A percentile compares a stretch with the other conserved stretches of the same genome.
Evolutionary conservation across 2,797 vertebrate species (phyloP).

Genomic region (Antrozous pallidus): DNA sequence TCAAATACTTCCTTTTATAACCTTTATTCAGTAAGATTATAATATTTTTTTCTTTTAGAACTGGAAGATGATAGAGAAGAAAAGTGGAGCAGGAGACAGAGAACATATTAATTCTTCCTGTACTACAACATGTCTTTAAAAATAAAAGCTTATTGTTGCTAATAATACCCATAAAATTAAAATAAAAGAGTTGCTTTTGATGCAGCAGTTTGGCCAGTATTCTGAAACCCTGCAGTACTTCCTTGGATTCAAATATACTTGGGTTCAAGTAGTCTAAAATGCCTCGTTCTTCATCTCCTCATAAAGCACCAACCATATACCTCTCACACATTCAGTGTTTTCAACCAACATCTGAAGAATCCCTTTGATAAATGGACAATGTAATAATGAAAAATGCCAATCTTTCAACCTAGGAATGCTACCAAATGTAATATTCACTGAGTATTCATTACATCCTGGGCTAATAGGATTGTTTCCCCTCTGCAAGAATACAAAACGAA

Average conservation of each 20-base stretch:
- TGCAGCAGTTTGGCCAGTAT: neutral
- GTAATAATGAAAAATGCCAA: neutral
- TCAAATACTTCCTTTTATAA: neutral
- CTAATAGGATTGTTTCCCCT: neutral
- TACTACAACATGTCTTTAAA: neutral
- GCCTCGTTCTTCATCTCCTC: accelerated
- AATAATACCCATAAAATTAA: neutral
- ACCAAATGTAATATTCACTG: neutral
- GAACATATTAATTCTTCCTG: neutral
- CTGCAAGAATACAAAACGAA: neutral
- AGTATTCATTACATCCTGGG: neutral
- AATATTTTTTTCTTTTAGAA: neutral
- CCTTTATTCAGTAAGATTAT: neutral
- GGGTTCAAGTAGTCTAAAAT: neutral
- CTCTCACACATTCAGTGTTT: neutral
- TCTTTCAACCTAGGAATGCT: neutral
- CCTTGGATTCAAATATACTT: neutral
- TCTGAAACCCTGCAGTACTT: neutral
- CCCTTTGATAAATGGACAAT: neutral
- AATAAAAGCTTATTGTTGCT: neutral
- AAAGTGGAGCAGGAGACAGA: neutral
- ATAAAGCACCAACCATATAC: neutral
- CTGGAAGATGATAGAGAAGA: neutral
- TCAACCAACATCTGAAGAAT: neutral
- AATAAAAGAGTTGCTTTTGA: neutral